Evolutionary conservation across 1,140 invertebrate species (phyloP).

Genomic region (Temnothorax nylanderi): DNA sequence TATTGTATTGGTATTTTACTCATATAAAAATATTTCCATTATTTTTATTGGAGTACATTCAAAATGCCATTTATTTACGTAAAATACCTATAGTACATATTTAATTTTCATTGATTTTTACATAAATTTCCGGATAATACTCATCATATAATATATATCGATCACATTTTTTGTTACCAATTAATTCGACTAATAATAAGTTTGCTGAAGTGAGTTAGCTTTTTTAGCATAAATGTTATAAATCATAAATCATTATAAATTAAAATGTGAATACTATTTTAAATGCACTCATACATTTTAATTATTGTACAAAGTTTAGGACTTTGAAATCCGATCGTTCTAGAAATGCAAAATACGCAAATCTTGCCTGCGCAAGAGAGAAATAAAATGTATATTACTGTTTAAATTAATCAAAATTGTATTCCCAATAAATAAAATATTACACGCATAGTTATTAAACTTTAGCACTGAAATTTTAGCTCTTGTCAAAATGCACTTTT

Average conservation of each 20-base stretch:
- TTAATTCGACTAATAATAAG: no score
- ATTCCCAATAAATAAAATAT: not conserved
- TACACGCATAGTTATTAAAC: not conserved
- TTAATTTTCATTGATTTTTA: not conserved
- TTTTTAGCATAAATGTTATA: not conserved
- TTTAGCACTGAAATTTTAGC: not conserved
- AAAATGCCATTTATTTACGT: not conserved
- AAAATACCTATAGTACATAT: not conserved
- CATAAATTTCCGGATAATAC: not conserved
- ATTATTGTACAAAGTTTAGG: not conserved
- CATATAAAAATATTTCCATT: not conserved
- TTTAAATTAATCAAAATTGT: not conserved
- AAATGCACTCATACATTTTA: not conserved
- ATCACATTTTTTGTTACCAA: not conserved
- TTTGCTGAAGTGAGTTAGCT: not conserved
- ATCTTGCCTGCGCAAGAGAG: not conserved
- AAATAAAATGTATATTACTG: not conserved
- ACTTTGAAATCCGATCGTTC: not conserved
- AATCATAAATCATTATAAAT: not conserved
- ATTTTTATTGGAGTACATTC: not conserved
- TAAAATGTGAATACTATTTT: not conserved
- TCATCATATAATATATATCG: not conserved
- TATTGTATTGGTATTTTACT: not conserved
- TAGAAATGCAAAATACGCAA: not conserved
- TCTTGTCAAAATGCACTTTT: not conserved